phyloP scores from a whole-genome alignment of 2,888 invertebrate species.

The Carpatolechia fugitivella region DNA sequence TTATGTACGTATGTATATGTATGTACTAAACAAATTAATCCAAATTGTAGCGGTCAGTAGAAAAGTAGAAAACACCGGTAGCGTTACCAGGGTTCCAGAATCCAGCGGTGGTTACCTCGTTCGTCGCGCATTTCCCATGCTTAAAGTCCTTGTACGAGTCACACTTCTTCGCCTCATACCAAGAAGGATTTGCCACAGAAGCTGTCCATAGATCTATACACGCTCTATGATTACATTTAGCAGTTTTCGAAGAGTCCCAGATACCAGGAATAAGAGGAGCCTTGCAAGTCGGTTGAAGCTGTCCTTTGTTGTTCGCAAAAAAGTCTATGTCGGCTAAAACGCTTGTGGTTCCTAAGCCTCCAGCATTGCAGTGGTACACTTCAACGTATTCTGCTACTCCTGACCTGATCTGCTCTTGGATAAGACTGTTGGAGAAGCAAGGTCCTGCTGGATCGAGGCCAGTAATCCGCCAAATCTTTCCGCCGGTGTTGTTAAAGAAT shows the following conservation, averaged over 20 bases:
- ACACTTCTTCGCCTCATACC: conserved; percentile 57
- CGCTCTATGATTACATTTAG: conserved; percentile 61
- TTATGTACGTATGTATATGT: no score
- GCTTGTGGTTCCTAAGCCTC: conserved; percentile 67
- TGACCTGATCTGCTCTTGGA: conserved; percentile 68
- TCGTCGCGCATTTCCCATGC: conserved; percentile 43
- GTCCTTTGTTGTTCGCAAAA: conserved; percentile 79
- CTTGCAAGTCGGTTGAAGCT: conserved; percentile 76
- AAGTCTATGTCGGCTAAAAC: conserved; percentile 79
- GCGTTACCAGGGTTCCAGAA: conserved; percentile 64
- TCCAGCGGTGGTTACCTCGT: conserved; percentile 53
- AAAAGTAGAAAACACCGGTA: conserved; percentile 60
- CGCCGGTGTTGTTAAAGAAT: conserved; percentile 45
- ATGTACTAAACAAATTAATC: no score
- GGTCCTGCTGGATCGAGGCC: conserved; percentile 71
- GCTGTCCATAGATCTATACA: conserved; percentile 60
- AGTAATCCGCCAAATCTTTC: conserved; percentile 55
- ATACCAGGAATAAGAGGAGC: conserved; percentile 56
- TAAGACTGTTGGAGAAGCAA: conserved; percentile 58
- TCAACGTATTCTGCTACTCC: conserved; percentile 80
- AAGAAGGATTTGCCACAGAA: conserved; percentile 49
- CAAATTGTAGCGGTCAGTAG: conserved; percentile 37
- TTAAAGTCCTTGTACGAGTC: conserved; percentile 54
- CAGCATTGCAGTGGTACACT: conserved; percentile 80
- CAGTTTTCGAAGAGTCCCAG: conserved; percentile 58